Evolutionary conservation across 2,797 vertebrate genomes (phyloP).

Genomic region (Coregonus ussuriensis): DNA sequence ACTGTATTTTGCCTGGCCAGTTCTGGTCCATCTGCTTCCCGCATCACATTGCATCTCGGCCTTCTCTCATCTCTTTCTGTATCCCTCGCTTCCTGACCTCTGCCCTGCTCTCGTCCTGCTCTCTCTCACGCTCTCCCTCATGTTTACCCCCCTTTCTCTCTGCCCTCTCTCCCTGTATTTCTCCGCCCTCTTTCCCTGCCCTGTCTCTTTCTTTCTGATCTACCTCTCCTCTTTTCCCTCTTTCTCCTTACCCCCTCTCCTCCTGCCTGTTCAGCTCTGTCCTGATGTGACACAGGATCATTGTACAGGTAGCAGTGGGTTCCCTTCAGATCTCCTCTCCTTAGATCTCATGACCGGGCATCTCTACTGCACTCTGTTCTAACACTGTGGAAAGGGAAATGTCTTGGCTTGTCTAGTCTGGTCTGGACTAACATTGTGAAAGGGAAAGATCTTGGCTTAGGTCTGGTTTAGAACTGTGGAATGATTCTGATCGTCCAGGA

Average conservation of each 20-base stretch:
- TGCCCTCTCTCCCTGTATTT: not conserved
- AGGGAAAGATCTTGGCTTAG: not conserved
- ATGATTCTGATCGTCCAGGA: not conserved
- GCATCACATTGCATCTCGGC: not conserved
- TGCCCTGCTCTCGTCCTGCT: not conserved
- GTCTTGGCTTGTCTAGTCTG: not conserved
- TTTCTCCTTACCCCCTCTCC: not conserved
- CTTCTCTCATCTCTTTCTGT: not conserved
- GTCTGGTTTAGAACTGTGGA: not conserved
- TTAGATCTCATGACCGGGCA: not conserved
- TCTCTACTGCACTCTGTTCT: not conserved
- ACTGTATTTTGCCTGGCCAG: not conserved
- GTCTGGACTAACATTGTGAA: not conserved
- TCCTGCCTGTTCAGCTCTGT: not conserved
- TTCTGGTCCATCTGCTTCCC: no score
- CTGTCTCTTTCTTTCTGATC: not conserved
- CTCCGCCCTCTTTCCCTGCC: no score
- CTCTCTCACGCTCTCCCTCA: not conserved
- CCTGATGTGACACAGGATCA: not conserved
- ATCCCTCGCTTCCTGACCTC: not conserved
- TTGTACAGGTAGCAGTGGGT: slow-evolving; percentile 35
- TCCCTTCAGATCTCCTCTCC: slow-evolving; percentile 9
- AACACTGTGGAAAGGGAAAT: not conserved
- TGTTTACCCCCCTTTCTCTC: not conserved
- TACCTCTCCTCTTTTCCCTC: no score